Evolutionary conservation across 1,140 invertebrate genomes (phyloP).

Genomic region (Callitettix versicolor): DNA sequence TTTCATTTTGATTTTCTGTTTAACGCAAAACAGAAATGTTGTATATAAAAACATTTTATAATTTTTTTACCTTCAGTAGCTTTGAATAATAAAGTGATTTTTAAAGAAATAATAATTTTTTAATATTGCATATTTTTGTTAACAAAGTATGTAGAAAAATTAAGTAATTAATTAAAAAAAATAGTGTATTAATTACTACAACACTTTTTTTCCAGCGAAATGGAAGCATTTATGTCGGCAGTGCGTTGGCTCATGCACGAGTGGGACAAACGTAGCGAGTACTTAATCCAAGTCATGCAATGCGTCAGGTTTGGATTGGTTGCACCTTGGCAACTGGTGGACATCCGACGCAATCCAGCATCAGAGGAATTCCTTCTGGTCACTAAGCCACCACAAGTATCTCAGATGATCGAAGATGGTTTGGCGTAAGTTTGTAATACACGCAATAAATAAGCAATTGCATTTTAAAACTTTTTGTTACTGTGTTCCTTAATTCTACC

Average conservation of each 20-base stretch:
- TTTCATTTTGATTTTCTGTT: background rate
- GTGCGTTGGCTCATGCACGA: slow-evolving; percentile 59
- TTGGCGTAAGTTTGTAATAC: slow-evolving; percentile 42
- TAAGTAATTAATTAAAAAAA: no score
- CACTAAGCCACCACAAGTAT: slow-evolving; percentile 48
- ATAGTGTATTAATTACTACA: no score
- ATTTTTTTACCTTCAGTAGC: slow-evolving; percentile 7
- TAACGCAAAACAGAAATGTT: background rate
- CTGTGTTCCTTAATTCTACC: no score
- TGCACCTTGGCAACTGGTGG: slow-evolving; percentile 57
- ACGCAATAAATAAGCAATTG: background rate
- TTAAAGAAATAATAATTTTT: no score
- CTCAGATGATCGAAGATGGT: slow-evolving; percentile 60
- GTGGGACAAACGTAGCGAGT: slow-evolving; percentile 43
- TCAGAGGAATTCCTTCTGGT: slow-evolving; percentile 56
- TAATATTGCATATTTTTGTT: no score
- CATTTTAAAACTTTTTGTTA: no score
- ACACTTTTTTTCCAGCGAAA: slow-evolving; percentile 46
- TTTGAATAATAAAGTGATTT: no score
- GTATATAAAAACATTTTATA: background rate
- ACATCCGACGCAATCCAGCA: slow-evolving; percentile 54
- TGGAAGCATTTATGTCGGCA: slow-evolving; percentile 62
- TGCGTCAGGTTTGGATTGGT: slow-evolving; percentile 58
- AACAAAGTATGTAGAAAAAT: no score
- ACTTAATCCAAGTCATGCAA: slow-evolving; percentile 44